phyloP scores from a whole-genome alignment of 2,113 vertebrate genomes.

The Xyrauchen texanus region DNA sequence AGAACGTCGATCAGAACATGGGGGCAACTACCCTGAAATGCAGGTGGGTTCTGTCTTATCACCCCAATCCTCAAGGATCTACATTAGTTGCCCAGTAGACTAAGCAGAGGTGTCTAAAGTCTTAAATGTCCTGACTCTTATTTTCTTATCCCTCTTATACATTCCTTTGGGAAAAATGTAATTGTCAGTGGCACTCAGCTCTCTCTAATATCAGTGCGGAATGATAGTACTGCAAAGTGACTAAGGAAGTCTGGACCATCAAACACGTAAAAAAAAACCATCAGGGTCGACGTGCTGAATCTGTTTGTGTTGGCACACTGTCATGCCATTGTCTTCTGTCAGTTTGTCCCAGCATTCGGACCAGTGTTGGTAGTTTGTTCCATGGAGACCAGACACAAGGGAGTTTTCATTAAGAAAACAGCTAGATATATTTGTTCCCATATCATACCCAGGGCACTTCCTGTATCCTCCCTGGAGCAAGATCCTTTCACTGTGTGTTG shows the following conservation, averaged over 20 bases:
- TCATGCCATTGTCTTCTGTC: constrained; percentile 23
- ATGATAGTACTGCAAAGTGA: background rate
- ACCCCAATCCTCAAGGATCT: too few species aligned
- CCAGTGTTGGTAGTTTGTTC: constrained; percentile 2
- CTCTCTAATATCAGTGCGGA: background rate
- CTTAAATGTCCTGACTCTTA: background rate
- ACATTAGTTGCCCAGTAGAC: too few species aligned
- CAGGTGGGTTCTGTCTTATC: too few species aligned
- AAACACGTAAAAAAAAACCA: background rate
- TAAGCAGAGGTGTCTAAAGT: too few species aligned
- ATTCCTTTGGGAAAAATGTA: background rate
- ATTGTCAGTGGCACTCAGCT: constrained; percentile 26
- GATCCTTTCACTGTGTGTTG: too few species aligned
- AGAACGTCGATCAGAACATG: too few species aligned
- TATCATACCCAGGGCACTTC: background rate
- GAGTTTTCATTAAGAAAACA: constrained; percentile 17
- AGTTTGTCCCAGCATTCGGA: background rate
- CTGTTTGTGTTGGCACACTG: constrained; percentile 28
- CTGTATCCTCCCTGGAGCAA: background rate
- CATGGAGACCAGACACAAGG: background rate
- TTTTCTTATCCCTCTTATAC: constrained; percentile 25
- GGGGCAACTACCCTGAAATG: too few species aligned
- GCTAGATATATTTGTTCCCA: background rate
- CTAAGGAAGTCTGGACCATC: constrained; percentile 23
- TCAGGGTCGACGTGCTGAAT: background rate